Percentiles rank a stretch among this genome's conserved stretches.
Evolutionary conservation across 2,113 vertebrate species (phyloP).

Genomic region (Lophotis ruficrista): DNA sequence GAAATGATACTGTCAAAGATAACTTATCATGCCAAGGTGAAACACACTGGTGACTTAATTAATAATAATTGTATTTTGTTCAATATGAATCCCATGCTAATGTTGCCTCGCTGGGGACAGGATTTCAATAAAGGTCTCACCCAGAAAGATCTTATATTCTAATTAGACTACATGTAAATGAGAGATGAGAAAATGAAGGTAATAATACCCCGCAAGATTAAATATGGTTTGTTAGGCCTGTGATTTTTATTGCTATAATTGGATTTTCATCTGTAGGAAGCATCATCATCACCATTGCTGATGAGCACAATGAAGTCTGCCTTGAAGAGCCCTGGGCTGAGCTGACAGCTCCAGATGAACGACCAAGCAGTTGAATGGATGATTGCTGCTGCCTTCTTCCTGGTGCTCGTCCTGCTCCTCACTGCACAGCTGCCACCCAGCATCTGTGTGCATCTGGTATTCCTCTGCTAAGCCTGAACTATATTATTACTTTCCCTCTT

Average conservation of each 20-base stretch:
- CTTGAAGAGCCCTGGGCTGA: neutral
- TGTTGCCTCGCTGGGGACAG: neutral
- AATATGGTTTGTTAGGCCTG: neutral
- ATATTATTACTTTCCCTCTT: neutral
- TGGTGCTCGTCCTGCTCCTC: neutral
- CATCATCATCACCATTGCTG: neutral
- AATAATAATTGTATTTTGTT: neutral
- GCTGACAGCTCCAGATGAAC: neutral
- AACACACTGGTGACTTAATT: neutral
- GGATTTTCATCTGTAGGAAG: neutral
- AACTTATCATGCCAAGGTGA: neutral
- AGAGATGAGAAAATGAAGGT: neutral
- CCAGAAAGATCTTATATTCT: neutral
- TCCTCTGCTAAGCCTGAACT: neutral
- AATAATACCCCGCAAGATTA: neutral
- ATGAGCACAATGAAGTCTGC: accelerated
- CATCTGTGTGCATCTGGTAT: neutral
- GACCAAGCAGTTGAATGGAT: neutral
- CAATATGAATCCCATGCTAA: neutral
- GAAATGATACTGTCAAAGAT: neutral
- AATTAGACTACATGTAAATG: neutral
- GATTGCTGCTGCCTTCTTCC: neutral
- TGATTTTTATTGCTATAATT: neutral
- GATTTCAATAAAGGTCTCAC: neutral
- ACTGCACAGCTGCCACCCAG: neutral